Conservation (phyloP, 2,888 invertebrate species). For the Phania funesta region DNA sequence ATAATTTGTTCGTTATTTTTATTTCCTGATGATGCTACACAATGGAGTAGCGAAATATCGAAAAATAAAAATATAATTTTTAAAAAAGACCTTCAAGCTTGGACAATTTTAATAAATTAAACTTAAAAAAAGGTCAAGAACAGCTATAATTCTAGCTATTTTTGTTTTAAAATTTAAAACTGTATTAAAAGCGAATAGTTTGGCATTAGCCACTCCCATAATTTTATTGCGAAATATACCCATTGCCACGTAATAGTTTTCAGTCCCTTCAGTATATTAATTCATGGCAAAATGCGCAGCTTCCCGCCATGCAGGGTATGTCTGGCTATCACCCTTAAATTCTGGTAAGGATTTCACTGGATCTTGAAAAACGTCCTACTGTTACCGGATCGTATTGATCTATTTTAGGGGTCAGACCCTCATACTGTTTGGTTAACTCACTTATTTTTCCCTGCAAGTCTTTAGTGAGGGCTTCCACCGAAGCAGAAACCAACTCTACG, state of each 20-base stretch:
- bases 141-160: too few relatives aligned
- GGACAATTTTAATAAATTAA: too few relatives aligned
- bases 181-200: neutral
- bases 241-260: constrained; percentile 13
- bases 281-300: constrained; percentile 16
- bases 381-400: neutral
- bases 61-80: too few relatives aligned
- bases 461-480: neutral
- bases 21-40: too few relatives aligned
- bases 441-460: neutral
- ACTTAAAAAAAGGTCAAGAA: too few relatives aligned
- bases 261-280: neutral
- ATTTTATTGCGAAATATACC: constrained; percentile 23
- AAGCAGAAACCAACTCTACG: neutral
- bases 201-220: neutral
- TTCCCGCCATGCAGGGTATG: constrained; percentile 33
- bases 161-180: constrained; percentile 10
- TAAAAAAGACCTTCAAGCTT: too few relatives aligned
- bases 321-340: constrained; percentile 4
- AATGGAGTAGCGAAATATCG: too few relatives aligned
- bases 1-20: too few relatives aligned
- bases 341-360: constrained; percentile 24
- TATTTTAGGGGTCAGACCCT: neutral
- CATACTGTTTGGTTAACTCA: neutral
- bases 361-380: neutral